phyloP scores from a whole-genome alignment of 2,113 vertebrate species.

The Platichthys flesus region DNA sequence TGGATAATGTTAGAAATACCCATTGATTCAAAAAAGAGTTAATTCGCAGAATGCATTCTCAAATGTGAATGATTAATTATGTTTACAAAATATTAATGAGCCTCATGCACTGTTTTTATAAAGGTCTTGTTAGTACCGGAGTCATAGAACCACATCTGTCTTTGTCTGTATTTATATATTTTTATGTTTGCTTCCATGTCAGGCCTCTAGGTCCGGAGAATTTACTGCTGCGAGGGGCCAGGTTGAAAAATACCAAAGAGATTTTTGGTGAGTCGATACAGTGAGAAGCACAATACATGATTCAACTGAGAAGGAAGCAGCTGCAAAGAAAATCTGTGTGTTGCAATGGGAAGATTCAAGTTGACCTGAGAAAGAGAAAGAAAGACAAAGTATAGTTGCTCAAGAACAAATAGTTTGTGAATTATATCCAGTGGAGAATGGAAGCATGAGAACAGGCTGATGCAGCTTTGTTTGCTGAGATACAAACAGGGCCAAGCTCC shows the following conservation, averaged over 20 bases:
- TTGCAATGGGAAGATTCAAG: no score
- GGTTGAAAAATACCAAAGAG: conserved; percentile 99
- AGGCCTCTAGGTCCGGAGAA: conserved; percentile 97
- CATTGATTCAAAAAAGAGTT: no score
- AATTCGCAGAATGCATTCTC: no score
- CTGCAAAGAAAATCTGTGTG: neutral
- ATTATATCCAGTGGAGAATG: no score
- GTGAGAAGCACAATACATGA: neutral
- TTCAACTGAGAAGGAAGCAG: neutral
- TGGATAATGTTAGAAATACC: no score
- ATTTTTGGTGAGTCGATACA: conserved; percentile 89
- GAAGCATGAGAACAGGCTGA: no score
- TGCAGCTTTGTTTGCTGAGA: no score
- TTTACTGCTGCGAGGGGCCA: conserved; percentile 95
- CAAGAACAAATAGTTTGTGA: no score
- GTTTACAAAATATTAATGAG: no score
- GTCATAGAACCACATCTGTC: neutral
- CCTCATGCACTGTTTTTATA: neutral
- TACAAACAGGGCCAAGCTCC: neutral
- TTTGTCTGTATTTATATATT: conserved; percentile 12
- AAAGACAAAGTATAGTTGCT: no score
- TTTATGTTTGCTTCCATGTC: conserved; percentile 39
- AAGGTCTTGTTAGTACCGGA: neutral
- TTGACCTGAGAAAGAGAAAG: no score
- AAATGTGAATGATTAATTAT: no score